Evolutionary conservation across 1,140 invertebrate genomes (phyloP).

Genomic region (Drosophila bipectinata): DNA sequence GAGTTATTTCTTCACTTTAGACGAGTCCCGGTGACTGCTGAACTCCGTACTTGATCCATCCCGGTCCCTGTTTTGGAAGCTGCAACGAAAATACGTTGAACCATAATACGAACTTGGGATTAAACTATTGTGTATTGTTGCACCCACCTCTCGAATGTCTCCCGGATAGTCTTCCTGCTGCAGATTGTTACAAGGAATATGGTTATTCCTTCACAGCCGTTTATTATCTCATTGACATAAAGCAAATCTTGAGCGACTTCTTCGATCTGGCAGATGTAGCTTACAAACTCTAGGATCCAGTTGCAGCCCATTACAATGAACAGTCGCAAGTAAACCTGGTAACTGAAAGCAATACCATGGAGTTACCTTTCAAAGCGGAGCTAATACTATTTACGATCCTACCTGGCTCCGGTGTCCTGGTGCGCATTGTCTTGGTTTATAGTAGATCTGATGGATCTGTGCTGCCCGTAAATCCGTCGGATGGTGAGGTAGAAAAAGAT

Average conservation of each 20-base stretch:
- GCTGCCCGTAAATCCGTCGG: constrained; percentile 85
- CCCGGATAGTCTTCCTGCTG: constrained; percentile 30
- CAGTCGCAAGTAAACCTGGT: constrained; percentile 88
- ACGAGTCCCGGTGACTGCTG: neutral
- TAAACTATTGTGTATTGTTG: neutral
- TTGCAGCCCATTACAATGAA: constrained; percentile 89
- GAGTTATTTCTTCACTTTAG: neutral
- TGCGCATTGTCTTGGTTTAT: constrained; percentile 7
- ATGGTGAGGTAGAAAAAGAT: constrained; percentile 88
- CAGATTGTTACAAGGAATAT: constrained; percentile 86
- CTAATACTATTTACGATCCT: neutral
- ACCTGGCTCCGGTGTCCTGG: constrained; percentile 28
- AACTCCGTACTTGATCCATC: neutral
- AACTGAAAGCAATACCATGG: constrained; percentile 83
- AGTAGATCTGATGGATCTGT: constrained; percentile 13
- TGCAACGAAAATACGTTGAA: neutral
- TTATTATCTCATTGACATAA: constrained; percentile 78
- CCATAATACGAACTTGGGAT: neutral
- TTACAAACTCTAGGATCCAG: constrained; percentile 88
- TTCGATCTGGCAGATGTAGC: constrained; percentile 4
- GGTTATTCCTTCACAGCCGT: constrained; percentile 85
- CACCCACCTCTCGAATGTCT: constrained; percentile 42
- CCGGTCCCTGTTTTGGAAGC: neutral
- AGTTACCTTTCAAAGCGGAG: neutral
- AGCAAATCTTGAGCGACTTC: constrained; percentile 57